These are phyloP conservation scores for Cancer borealis DNA, from an alignment of 2,888 invertebrate genomes.

Conservation along the genomic window DNA sequence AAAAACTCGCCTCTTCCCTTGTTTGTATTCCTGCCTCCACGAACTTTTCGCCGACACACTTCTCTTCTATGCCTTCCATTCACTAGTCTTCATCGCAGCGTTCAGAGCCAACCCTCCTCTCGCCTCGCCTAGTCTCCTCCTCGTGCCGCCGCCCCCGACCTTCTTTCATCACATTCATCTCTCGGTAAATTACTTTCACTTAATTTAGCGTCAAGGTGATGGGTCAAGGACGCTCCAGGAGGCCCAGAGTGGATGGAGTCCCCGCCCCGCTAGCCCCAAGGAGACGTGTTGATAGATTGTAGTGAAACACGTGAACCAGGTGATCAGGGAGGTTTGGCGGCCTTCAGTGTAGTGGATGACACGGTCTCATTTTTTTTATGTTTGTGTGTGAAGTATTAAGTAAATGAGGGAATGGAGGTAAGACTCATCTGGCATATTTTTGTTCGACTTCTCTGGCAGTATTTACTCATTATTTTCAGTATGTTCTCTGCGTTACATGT, in stretches of 20 bases:
- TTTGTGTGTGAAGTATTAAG: background rate
- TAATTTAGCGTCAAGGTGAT: background rate
- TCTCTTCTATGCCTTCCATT: slow-evolving; percentile 14
- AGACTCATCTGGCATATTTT: background rate
- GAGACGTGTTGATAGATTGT: background rate
- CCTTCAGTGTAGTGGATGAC: background rate
- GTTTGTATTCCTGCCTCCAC: background rate
- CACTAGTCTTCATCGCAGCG: background rate
- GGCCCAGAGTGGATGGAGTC: background rate
- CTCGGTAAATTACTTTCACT: slow-evolving; percentile 30
- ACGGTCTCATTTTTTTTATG: background rate
- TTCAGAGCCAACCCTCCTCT: background rate
- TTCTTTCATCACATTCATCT: slow-evolving; percentile 34
- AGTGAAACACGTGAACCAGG: background rate
- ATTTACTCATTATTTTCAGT: too few species aligned
- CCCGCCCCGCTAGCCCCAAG: background rate
- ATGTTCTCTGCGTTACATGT: too few species aligned
- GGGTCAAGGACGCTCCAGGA: background rate
- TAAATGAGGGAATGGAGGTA: background rate
- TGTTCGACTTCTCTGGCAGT: too few species aligned
- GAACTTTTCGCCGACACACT: background rate
- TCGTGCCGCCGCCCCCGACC: background rate
- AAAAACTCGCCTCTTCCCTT: background rate
- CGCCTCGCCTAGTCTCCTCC: background rate
- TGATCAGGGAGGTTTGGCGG: background rate